Evolutionary conservation across 2,797 vertebrate species (phyloP), one percentile per base, ranked within the genome.

Genomic region (Emys orbicularis): DNA sequence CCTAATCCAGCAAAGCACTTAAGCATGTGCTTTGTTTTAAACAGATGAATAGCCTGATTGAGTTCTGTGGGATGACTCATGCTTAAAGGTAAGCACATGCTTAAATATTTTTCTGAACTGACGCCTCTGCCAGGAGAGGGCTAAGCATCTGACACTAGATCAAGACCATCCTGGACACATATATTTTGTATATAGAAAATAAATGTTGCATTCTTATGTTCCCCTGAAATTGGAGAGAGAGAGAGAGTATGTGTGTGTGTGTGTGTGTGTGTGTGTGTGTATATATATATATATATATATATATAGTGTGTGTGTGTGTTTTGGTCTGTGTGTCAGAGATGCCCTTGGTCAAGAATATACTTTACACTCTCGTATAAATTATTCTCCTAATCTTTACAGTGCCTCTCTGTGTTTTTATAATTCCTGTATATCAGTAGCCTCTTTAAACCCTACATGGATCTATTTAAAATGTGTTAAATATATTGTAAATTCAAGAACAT

Each of bases 371-470:
- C 68, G 2, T 41, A 79, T 44, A 68, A 13, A 44, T 5, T 27
- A 93, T 87, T 86, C 79, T 49, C 68, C 81, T 8, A 8, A 21
- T 27, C 94, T 87, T 95, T 27, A 37, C 37, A n/a, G 34, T 34
- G 86, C 77, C 57, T 90, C 57, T 37, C 44, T 49, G 86, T 89
- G 95, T 92, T 87, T 85, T 95, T 88, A 85, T 84, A 94, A 88
- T 77, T 59, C 68, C 76, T 87, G 52, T 65, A 92, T 87, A 89
- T 87, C 84, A 84, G 76, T 56, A 93, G 83, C 85, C 92, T 95
- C 94, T 92, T 82, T 25, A 23, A 92, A 80, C 90, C 72, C 59
- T 11, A 56, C 68, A 15, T 76, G 88, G 87, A 4, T 61, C 74
- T 85, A 68, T 91, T 47, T 57, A 34, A 74, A 6, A 57, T 18